Evolutionary conservation across 1,140 invertebrate species (phyloP), one percentile per base, ranked within the genome.

Genomic region (Hylaeus volcanicus): DNA sequence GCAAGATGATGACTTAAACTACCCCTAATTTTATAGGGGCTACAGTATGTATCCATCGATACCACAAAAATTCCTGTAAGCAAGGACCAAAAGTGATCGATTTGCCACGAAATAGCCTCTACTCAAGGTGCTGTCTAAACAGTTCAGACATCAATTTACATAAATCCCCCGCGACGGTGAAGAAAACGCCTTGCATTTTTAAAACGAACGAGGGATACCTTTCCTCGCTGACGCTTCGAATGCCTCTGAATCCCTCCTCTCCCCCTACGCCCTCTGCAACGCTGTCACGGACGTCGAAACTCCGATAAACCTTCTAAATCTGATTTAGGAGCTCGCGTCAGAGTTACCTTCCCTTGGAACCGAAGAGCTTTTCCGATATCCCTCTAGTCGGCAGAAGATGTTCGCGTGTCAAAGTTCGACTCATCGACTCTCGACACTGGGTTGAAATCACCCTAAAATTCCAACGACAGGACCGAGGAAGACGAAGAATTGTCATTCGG

Each of bases 331-430:
- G 15, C 48, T 65, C 11, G 26, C 60, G 39, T 0, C 37, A n/a
- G 4, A 48, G 26, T 41, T 51, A 51, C 60, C 37, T 12, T 41
- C 37, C 45, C 12, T 45, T 12, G 11, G n/a, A 60, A 6, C 0
- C 41, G 26, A 48, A 26, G 45, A 43, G 43, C 53, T 68, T 76
- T 45, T 5, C 64, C n/a, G 8, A 5, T 15, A 43, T 48, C 58
- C 37, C 58, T 60, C n/a, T 26, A 26, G 5, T 26, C n/a, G 6
- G 3, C 2, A 14, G 6, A 14, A 6, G 43, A 58, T 43, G 8
- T 58, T 39, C 41, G 9, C n/a, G 60, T 43, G 69, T 74, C 45
- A 76, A 76, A 76, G 75, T 70, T 77, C 43, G 37, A 61, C n/a
- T 26, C 15, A 61, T 70, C 39, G 53, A 1, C 14, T 12, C 58